These are phyloP conservation scores for Notamacropus eugenii DNA, from an alignment of 2,797 vertebrate genomes.

Conservation along the genomic window DNA sequence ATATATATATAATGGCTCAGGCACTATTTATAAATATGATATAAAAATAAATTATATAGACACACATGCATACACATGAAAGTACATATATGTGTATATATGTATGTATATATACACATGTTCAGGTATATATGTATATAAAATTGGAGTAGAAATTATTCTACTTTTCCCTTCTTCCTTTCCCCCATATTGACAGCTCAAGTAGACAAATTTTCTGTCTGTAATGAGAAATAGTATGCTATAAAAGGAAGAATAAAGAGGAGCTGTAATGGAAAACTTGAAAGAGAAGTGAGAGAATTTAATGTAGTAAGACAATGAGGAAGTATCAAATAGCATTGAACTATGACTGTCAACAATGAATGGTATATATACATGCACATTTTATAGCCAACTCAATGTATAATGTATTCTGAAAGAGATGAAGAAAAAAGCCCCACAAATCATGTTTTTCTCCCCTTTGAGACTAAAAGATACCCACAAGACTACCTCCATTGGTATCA, in stretches of 20 bases:
- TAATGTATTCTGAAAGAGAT: constrained; percentile 23
- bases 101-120: no score
- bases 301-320: neutral
- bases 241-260: neutral
- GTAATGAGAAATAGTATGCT: no score
- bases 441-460: constrained; percentile 76
- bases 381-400: neutral
- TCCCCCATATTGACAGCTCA: neutral
- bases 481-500: constrained; percentile 92
- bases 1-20: neutral
- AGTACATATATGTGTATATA: no score
- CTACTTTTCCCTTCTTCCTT: neutral
- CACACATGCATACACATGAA: no score
- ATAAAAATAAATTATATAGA: neutral
- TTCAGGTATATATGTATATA: neutral
- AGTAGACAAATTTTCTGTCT: neutral
- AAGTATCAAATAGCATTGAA: neutral
- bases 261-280: neutral
- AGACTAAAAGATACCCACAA: constrained; percentile 91
- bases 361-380: neutral
- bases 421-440: constrained; percentile 62
- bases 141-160: neutral
- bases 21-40: neutral
- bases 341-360: neutral
- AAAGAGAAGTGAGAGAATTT: neutral